These are phyloP conservation scores for Leptopilina clavipes DNA, from an alignment of 1,140 invertebrate genomes.

Conservation along the genomic window DNA sequence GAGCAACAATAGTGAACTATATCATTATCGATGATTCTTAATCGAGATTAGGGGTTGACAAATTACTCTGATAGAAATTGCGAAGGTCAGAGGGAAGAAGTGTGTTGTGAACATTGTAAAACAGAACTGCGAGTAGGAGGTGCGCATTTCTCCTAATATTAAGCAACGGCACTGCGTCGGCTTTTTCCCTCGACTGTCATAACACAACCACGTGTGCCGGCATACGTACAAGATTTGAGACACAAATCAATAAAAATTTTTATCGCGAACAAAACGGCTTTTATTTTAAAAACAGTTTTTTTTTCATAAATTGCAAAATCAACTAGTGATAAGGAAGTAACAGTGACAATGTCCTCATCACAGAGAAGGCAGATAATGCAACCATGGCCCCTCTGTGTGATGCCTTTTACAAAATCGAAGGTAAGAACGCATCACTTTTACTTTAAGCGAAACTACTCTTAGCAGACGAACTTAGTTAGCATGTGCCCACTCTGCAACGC, in stretches of 20 bases:
- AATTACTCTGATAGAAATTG: no score
- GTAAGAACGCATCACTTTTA: constrained; percentile 59
- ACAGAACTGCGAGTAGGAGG: neutral
- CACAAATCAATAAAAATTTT: neutral
- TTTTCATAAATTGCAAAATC: neutral
- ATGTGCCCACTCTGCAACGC: no score
- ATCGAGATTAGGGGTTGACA: neutral
- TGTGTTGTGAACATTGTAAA: neutral
- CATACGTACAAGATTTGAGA: constrained; percentile 32
- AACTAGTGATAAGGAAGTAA: constrained; percentile 36
- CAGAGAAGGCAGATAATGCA: constrained; percentile 70
- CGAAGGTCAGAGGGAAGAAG: neutral
- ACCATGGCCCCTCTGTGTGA: constrained; percentile 70
- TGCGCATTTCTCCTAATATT: neutral
- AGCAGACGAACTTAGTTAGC: no score
- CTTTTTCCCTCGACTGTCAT: constrained; percentile 39
- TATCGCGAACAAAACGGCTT: neutral
- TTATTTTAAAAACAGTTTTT: neutral
- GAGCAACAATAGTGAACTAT: no score
- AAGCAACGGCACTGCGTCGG: neutral
- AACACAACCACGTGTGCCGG: constrained; percentile 59
- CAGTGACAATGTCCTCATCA: constrained; percentile 60
- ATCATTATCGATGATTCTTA: no score
- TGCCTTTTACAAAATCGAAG: constrained; percentile 64
- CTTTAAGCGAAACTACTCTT: no score